These are phyloP conservation scores for Sarcophilus harrisii DNA, from an alignment of 2,797 vertebrate genomes.

Conservation along the genomic window DNA sequence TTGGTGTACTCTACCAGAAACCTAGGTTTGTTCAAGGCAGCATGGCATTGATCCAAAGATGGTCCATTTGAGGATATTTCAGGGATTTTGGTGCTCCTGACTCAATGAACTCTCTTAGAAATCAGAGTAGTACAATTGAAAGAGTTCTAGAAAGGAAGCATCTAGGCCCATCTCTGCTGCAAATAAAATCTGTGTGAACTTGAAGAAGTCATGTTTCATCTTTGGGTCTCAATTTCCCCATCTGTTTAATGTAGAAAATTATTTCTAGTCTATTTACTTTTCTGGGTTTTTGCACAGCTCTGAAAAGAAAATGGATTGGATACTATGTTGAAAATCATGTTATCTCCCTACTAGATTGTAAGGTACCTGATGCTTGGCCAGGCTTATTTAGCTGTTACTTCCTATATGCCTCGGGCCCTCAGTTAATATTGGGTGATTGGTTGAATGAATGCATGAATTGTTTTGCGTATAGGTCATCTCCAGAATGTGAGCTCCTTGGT, in stretches of 20 bases:
- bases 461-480: not conserved
- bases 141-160: not conserved
- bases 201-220: not conserved
- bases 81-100: not conserved
- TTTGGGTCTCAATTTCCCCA: not conserved
- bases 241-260: not conserved
- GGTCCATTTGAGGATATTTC: not conserved
- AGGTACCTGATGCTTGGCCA: not conserved
- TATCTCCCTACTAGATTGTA: not conserved
- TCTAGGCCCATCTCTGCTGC: not conserved
- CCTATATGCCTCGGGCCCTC: not conserved
- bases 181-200: not conserved
- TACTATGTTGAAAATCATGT: not conserved
- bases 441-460: not conserved
- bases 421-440: not conserved
- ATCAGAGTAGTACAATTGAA: not conserved
- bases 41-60: not conserved
- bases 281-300: not conserved
- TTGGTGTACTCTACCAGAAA: not conserved
- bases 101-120: not conserved
- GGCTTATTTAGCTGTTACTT: not conserved
- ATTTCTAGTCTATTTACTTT: not conserved
- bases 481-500: not conserved
- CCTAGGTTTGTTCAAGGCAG: not conserved
- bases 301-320: not conserved